phyloP scores from a whole-genome alignment of 2,113 vertebrate species.

The Cairina moschata region DNA sequence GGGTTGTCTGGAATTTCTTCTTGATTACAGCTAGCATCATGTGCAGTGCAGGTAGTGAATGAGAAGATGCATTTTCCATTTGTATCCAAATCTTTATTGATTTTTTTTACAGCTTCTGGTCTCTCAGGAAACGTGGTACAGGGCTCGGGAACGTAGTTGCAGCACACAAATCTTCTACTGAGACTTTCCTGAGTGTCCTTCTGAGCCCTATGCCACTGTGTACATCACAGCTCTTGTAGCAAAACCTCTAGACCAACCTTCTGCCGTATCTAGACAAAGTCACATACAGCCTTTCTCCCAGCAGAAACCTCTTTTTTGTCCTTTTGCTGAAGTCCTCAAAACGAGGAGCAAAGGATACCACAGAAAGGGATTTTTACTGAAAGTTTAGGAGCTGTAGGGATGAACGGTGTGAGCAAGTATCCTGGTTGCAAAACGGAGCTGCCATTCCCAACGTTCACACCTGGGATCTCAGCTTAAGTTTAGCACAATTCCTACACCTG shows the following conservation, averaged over 20 bases:
- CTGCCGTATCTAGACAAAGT: background rate
- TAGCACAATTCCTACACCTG: background rate
- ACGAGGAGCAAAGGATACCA: background rate
- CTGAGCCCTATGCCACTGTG: background rate
- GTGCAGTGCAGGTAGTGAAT: background rate
- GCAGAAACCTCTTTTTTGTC: background rate
- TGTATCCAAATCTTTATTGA: slow-evolving; percentile 4
- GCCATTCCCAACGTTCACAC: background rate
- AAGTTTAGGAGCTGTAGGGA: background rate
- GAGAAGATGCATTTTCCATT: background rate
- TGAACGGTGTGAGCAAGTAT: background rate
- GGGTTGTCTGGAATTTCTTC: background rate
- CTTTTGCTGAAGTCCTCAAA: background rate
- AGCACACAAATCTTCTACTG: background rate
- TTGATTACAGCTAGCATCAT: background rate
- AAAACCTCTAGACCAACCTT: background rate
- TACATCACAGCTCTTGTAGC: background rate
- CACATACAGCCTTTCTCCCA: background rate
- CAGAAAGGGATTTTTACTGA: background rate
- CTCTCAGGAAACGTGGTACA: background rate
- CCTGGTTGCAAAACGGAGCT: background rate
- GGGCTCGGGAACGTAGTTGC: background rate
- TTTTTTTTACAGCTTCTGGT: background rate
- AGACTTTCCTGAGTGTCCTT: background rate
- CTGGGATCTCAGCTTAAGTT: background rate